Conservation (phyloP, 2,888 invertebrate genomes). For the Nemotelus pantherinus region DNA sequence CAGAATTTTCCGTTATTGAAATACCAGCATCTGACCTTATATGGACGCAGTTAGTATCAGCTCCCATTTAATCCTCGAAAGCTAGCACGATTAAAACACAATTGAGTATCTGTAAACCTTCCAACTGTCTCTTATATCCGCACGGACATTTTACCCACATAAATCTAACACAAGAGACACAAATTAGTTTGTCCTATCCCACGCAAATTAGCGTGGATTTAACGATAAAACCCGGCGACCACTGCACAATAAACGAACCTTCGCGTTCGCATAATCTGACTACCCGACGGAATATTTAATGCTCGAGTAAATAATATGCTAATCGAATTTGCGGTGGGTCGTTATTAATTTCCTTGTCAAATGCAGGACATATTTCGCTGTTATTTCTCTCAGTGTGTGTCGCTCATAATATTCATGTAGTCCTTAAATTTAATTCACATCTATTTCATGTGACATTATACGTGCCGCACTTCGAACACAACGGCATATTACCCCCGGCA, state of each 20-base stretch:
- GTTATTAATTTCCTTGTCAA: conserved; percentile 36
- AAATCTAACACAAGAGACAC: background rate
- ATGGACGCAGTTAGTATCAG: too few relatives aligned
- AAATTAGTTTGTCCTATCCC: background rate
- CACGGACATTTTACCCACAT: too few relatives aligned
- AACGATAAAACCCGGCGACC: background rate
- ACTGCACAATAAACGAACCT: background rate
- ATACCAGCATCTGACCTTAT: too few relatives aligned
- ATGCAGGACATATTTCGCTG: conserved; percentile 27
- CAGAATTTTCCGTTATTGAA: too few relatives aligned
- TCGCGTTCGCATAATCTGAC: background rate
- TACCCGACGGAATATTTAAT: background rate
- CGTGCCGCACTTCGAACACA: conserved; percentile 7
- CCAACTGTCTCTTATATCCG: too few relatives aligned
- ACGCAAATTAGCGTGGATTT: background rate
- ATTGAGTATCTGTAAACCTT: too few relatives aligned
- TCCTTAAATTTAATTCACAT: conserved; percentile 40
- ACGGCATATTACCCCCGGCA: conserved; percentile 21
- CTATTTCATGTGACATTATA: conserved; percentile 39
- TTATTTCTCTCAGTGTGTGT: conserved; percentile 21
- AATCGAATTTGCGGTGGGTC: conserved; percentile 13
- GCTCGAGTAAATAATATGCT: background rate
- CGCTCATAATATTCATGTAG: conserved; percentile 28
- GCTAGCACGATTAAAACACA: too few relatives aligned
- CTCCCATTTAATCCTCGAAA: too few relatives aligned